These are phyloP conservation scores for Rhadina sibilatrix DNA, from an alignment of 2,113 vertebrate species.

Conservation along the genomic window DNA sequence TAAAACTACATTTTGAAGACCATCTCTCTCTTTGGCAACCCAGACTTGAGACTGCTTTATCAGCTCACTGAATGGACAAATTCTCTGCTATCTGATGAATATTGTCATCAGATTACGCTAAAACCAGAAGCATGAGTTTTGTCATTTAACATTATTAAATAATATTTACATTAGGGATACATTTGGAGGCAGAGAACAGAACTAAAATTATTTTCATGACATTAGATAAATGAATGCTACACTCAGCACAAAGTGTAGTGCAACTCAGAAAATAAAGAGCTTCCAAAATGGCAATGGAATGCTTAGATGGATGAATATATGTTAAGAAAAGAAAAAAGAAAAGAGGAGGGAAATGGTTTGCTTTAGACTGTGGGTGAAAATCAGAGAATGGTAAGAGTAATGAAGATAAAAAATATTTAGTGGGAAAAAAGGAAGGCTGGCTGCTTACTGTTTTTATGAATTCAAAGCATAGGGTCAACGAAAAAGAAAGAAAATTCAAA, in stretches of 20 bases:
- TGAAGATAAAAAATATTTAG: neutral
- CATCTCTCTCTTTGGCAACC: constrained; percentile 35
- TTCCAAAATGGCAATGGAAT: neutral
- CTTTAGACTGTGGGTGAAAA: neutral
- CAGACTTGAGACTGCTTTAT: constrained; percentile 39
- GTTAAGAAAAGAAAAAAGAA: neutral
- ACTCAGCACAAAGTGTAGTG: neutral
- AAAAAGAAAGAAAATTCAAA: neutral
- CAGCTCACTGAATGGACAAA: constrained; percentile 51
- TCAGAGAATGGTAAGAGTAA: neutral
- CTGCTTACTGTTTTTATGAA: neutral
- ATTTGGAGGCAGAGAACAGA: neutral
- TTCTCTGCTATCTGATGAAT: constrained; percentile 34
- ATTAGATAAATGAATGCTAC: neutral
- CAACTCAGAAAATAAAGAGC: neutral
- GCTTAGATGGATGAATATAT: neutral
- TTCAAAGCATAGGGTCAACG: rapidly evolving
- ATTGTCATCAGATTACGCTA: constrained; percentile 22
- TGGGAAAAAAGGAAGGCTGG: neutral
- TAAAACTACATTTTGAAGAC: constrained; percentile 71
- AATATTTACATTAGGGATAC: neutral
- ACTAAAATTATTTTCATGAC: neutral
- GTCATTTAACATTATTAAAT: constrained; percentile 45
- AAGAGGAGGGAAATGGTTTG: neutral
- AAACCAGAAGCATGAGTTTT: constrained; percentile 54